Percentiles rank a stretch among this genome's conserved stretches.
phyloP scores from a whole-genome alignment of 2,888 invertebrate genomes.

The Chymomyza caudatula region DNA sequence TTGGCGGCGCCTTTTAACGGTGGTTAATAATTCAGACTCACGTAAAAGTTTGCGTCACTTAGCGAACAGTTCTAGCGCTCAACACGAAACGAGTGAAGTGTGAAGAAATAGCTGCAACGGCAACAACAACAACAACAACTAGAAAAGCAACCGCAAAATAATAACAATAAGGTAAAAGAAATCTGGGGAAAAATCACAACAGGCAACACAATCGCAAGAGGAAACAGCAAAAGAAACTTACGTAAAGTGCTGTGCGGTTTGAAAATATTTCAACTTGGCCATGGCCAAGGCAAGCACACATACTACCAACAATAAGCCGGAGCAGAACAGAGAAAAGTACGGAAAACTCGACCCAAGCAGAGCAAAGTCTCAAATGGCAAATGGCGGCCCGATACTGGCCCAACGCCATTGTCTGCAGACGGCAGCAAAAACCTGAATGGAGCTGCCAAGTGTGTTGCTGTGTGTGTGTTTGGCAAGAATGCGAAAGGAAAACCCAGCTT shows the following conservation, averaged over 20 bases:
- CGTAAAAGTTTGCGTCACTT: conserved; percentile 71
- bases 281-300: not conserved
- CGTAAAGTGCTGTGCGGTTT: conserved; percentile 7
- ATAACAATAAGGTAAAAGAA: conserved; percentile 35
- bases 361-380: not conserved
- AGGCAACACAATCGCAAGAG: conserved; percentile 9
- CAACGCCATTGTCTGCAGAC: conserved; percentile 59
- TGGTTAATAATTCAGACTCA: conserved; percentile 75
- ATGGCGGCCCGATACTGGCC: not conserved
- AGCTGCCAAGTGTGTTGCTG: not conserved
- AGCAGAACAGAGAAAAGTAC: not conserved
- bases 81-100: conserved; percentile 31
- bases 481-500: conserved; percentile 42
- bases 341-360: not conserved
- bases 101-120: conserved; percentile 25
- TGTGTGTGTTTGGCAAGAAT: conserved; percentile 3
- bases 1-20: conserved; percentile 70
- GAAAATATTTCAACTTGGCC: not conserved
- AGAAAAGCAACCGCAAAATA: not conserved
- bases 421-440: not conserved
- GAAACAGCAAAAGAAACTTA: conserved; percentile 11
- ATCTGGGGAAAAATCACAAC: conserved; percentile 44
- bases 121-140: conserved; percentile 13
- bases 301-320: not conserved
- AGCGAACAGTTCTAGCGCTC: conserved; percentile 32